Evolutionary conservation across 2,888 invertebrate genomes (phyloP).

Genomic region (Torymus texanus): DNA sequence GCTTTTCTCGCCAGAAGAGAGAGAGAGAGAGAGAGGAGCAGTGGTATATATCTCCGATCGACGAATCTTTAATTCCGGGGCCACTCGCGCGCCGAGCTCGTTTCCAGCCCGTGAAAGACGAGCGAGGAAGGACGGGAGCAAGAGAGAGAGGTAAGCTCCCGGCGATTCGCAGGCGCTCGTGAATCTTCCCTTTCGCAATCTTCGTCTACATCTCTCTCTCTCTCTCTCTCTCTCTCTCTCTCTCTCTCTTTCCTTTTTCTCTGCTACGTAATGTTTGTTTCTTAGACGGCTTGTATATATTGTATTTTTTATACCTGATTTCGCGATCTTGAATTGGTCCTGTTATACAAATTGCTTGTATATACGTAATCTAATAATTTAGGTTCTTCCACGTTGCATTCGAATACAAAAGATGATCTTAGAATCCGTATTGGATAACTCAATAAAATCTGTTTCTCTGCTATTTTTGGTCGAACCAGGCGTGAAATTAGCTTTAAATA

Average conservation of each 20-base stretch:
- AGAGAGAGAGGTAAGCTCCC: not conserved
- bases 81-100: constrained; percentile 18
- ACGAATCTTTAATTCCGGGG: constrained; percentile 54
- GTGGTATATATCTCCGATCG: constrained; percentile 47
- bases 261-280: too few species aligned
- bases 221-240: not conserved
- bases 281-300: not conserved
- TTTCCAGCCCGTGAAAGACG: constrained; percentile 27
- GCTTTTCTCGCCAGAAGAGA: constrained; percentile 26
- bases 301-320: not conserved
- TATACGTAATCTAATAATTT: too few species aligned
- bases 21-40: not conserved
- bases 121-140: constrained; percentile 1
- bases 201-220: constrained; percentile 18
- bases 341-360: too few species aligned
- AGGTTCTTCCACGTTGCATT: too few species aligned
- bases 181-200: constrained; percentile 46
- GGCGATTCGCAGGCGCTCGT: constrained; percentile 40
- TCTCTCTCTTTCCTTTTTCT: not conserved
- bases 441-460: too few species aligned
- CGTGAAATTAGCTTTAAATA: too few species aligned
- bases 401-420: too few species aligned
- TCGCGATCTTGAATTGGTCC: too few species aligned
- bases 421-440: too few species aligned
- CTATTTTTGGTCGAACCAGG: too few species aligned